phyloP scores from a whole-genome alignment of 2,797 vertebrate genomes.

The Chaunax sp. region DNA sequence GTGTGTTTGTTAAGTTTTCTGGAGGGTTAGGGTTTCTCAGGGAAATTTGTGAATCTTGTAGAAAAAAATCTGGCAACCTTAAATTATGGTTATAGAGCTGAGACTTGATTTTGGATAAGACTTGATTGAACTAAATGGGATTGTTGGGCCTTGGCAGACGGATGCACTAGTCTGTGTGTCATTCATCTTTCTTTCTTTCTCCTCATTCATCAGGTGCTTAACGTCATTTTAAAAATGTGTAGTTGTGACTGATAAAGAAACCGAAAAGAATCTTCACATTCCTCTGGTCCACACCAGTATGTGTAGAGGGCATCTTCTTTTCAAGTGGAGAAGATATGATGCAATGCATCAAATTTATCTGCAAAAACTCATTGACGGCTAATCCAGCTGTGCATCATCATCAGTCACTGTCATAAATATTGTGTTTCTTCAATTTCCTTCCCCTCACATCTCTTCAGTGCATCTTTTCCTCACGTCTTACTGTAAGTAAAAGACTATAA shows the following conservation, averaged over 20 bases:
- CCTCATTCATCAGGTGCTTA: not conserved
- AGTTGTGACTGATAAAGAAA: not conserved
- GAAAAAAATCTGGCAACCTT: no score
- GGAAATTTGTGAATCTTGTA: no score
- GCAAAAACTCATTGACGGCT: slow-evolving; percentile 13
- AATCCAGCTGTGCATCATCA: slow-evolving; percentile 22
- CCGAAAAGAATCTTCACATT: not conserved
- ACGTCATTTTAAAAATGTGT: not conserved
- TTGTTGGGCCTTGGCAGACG: no score
- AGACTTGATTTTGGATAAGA: no score
- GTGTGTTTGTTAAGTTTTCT: no score
- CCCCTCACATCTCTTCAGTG: not conserved
- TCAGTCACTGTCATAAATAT: slow-evolving; percentile 1
- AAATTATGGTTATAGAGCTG: no score
- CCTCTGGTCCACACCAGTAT: no score
- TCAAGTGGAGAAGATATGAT: no score
- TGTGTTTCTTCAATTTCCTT: not conserved
- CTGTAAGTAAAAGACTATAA: not conserved
- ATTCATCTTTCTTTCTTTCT: not conserved
- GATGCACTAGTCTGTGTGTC: no score
- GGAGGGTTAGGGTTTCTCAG: no score
- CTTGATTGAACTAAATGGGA: no score
- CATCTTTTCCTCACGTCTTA: not conserved
- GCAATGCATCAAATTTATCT: slow-evolving; percentile 19
- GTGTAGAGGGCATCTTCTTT: no score